These are phyloP conservation scores for Eristalis intricaria DNA, from an alignment of 2,888 invertebrate species.

Conservation along the genomic window DNA sequence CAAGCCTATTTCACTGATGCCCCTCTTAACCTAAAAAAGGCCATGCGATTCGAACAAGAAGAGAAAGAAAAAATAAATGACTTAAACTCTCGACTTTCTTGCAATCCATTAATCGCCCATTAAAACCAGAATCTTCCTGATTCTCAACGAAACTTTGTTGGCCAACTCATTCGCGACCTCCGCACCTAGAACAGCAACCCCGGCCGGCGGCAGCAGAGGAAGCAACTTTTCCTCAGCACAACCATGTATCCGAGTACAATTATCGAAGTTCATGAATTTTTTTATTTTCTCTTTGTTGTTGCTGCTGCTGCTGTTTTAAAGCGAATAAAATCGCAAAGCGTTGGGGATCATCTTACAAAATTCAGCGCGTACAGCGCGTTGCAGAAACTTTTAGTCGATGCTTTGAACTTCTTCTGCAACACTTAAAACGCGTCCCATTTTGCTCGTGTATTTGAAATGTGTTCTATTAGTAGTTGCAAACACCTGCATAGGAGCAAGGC, in stretches of 20 bases:
- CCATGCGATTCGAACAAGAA: neutral
- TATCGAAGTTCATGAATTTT: conserved; percentile 43
- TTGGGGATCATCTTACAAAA: conserved; percentile 63
- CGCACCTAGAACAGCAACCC: conserved; percentile 18
- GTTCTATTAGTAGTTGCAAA: conserved; percentile 20
- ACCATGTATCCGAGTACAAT: conserved; percentile 53
- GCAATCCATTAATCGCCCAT: conserved; percentile 61
- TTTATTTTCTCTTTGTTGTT: neutral
- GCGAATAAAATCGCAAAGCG: conserved; percentile 50
- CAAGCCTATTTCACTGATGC: neutral
- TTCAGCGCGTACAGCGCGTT: conserved; percentile 28
- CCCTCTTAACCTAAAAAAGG: neutral
- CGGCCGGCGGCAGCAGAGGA: neutral
- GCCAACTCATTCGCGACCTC: conserved; percentile 69
- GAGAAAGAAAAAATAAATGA: neutral
- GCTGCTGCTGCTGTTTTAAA: conserved; percentile 8
- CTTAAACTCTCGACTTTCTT: conserved; percentile 28
- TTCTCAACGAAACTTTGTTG: conserved; percentile 48
- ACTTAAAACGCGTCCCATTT: conserved; percentile 57
- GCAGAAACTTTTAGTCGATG: conserved; percentile 48
- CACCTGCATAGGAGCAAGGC: conserved; percentile 35
- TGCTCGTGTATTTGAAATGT: conserved; percentile 26
- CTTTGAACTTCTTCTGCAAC: conserved; percentile 52
- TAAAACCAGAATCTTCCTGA: conserved; percentile 55
- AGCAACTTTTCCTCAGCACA: conserved; percentile 31